Percentiles rank a stretch among this genome's conserved stretches.
Evolutionary conservation across 2,797 vertebrate species (phyloP).

Genomic region (Propithecus deckenii): DNA sequence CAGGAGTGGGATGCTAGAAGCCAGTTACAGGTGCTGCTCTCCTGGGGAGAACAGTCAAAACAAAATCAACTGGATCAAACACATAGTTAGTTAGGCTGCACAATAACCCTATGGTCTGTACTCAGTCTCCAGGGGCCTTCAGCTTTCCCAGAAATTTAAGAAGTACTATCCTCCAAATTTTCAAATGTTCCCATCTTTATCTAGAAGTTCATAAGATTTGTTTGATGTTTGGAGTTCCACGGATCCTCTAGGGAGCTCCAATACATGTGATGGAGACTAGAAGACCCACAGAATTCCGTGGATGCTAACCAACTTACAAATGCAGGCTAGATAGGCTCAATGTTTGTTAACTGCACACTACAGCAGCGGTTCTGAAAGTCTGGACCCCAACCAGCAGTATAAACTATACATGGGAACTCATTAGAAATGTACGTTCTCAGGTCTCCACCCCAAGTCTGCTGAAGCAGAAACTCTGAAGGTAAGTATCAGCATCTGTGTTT

Average conservation of each 20-base stretch:
- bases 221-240: not conserved
- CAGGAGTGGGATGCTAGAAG: not conserved
- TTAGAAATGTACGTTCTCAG: not conserved
- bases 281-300: not conserved
- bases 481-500: not conserved
- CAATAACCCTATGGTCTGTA: not conserved
- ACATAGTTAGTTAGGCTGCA: not conserved
- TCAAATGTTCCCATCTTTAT: not conserved
- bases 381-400: not conserved
- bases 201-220: not conserved
- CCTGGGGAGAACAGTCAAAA: not conserved
- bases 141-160: constrained; percentile 36
- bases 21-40: not conserved
- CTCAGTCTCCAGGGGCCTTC: not conserved
- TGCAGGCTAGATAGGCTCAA: not conserved
- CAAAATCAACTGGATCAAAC: not conserved
- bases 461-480: not conserved
- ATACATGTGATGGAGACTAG: not conserved
- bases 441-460: not conserved
- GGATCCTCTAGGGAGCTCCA: not conserved
- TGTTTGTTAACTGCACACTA: not conserved
- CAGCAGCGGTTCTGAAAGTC: not conserved
- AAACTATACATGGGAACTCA: not conserved
- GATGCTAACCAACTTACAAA: not conserved
- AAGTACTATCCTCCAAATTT: not conserved